Percentiles rank a stretch among this genome's conserved stretches.
These are phyloP conservation scores for Eumerus sabulonum DNA, from an alignment of 2,888 invertebrate genomes.

Conservation along the genomic window DNA sequence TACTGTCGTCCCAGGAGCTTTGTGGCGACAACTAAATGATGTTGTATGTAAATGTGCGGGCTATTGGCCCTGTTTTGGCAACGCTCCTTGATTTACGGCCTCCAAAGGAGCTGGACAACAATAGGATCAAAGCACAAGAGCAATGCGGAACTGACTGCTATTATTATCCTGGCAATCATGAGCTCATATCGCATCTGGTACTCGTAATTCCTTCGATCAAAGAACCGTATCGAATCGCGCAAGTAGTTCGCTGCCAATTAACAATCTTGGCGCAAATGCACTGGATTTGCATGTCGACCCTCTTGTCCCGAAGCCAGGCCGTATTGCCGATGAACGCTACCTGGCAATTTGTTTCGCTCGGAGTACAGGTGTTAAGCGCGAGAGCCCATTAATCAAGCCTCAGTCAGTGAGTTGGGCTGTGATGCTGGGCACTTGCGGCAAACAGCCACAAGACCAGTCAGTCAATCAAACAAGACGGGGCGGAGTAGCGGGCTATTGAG, in stretches of 20 bases:
- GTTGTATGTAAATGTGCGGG: slow-evolving; percentile 30
- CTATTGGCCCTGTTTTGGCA: slow-evolving; percentile 54
- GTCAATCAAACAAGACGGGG: slow-evolving; percentile 39
- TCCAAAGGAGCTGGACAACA: slow-evolving; percentile 18
- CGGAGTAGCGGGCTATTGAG: background rate
- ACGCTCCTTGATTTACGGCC: slow-evolving; percentile 45
- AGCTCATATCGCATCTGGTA: too few species aligned
- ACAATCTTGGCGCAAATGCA: slow-evolving; percentile 37
- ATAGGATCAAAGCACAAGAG: background rate
- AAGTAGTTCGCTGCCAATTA: slow-evolving; percentile 60
- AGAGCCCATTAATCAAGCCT: slow-evolving; percentile 54
- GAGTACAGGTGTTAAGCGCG: slow-evolving; percentile 62
- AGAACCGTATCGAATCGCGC: slow-evolving; percentile 51
- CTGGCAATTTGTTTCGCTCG: slow-evolving; percentile 44
- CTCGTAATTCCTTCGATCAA: slow-evolving; percentile 4
- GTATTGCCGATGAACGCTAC: slow-evolving; percentile 31
- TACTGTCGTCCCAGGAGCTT: background rate
- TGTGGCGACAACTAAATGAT: slow-evolving; percentile 29
- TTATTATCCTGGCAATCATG: too few species aligned
- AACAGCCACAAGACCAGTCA: slow-evolving; percentile 49
- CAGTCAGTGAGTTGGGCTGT: slow-evolving; percentile 32
- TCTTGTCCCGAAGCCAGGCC: background rate
- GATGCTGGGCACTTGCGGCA: slow-evolving; percentile 36
- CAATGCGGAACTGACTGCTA: slow-evolving; percentile 53
- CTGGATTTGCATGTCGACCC: slow-evolving; percentile 44